phyloP scores from a whole-genome alignment of 2,888 invertebrate species.

The Brenthis daphne region DNA sequence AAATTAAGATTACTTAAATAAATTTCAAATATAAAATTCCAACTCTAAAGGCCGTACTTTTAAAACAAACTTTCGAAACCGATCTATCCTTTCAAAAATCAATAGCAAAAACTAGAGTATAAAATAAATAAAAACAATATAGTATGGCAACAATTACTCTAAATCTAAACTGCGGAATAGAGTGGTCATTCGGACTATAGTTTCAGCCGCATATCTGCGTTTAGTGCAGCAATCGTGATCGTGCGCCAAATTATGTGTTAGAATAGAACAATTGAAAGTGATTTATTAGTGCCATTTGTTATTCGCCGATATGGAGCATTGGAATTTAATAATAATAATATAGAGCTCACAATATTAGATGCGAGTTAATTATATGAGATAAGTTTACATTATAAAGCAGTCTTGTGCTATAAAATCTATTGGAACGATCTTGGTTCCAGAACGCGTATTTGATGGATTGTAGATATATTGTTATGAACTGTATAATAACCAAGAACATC shows the following conservation, averaged over 20 bases:
- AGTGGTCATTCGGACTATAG: slow-evolving; percentile 26
- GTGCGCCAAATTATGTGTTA: slow-evolving; percentile 35
- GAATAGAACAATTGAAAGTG: slow-evolving; percentile 37
- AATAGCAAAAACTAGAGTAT: background rate
- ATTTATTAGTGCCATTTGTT: slow-evolving; percentile 31
- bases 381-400: too few relatives aligned
- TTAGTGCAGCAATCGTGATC: slow-evolving; percentile 26
- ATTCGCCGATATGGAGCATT: slow-evolving; percentile 25
- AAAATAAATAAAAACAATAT: background rate
- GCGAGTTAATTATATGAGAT: too few relatives aligned
- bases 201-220: slow-evolving; percentile 30
- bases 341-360: background rate
- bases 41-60: too few relatives aligned
- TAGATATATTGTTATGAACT: too few relatives aligned
- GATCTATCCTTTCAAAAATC: background rate
- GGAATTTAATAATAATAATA: slow-evolving; percentile 14
- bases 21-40: too few relatives aligned
- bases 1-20: too few relatives aligned
- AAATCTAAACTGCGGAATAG: slow-evolving; percentile 16
- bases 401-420: too few relatives aligned
- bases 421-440: too few relatives aligned
- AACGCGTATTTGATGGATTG: too few relatives aligned
- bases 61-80: too few relatives aligned
- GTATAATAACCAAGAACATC: too few relatives aligned
- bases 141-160: slow-evolving; percentile 3